Evolutionary conservation across 2,888 invertebrate species (phyloP).

Genomic region (Pachycephus smyrnensis): DNA sequence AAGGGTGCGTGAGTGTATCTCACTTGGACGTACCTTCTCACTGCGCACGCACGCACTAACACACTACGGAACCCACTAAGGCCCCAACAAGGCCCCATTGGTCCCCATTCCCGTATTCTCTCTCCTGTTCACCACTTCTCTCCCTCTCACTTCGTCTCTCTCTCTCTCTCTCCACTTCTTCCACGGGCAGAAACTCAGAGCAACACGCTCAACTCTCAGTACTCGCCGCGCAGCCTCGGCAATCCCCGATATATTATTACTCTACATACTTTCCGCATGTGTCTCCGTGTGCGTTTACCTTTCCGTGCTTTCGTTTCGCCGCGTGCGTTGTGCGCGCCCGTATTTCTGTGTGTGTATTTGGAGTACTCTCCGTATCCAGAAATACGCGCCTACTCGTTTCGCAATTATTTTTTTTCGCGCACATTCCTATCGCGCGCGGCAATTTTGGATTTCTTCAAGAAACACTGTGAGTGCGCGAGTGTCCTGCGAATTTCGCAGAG

Average conservation of each 20-base stretch:
- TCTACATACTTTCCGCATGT: neutral
- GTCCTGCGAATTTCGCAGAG: neutral
- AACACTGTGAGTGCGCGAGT: neutral
- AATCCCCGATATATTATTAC: conserved; percentile 33
- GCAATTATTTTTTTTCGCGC: neutral
- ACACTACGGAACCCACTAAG: neutral
- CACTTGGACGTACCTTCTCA: neutral
- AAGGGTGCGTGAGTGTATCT: conserved; percentile 13
- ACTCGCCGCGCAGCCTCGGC: conserved; percentile 54
- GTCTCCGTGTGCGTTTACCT: conserved; percentile 19
- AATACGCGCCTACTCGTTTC: neutral
- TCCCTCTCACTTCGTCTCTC: conserved; percentile 24
- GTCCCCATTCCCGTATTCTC: neutral
- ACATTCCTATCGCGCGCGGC: neutral
- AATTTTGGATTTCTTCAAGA: neutral
- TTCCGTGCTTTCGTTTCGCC: conserved; percentile 9
- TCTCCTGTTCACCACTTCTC: conserved; percentile 7
- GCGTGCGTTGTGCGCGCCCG: neutral
- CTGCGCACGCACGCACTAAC: neutral
- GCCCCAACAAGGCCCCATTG: neutral
- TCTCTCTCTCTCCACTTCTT: conserved; percentile 24
- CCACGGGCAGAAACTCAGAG: conserved; percentile 30
- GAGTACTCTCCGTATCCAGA: neutral
- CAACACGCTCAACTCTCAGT: conserved; percentile 53
- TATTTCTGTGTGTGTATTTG: neutral